Evolutionary conservation across 1,140 invertebrate genomes (phyloP), one percentile per base, ranked within the genome.

Genomic region (Drosophila arizonae): DNA sequence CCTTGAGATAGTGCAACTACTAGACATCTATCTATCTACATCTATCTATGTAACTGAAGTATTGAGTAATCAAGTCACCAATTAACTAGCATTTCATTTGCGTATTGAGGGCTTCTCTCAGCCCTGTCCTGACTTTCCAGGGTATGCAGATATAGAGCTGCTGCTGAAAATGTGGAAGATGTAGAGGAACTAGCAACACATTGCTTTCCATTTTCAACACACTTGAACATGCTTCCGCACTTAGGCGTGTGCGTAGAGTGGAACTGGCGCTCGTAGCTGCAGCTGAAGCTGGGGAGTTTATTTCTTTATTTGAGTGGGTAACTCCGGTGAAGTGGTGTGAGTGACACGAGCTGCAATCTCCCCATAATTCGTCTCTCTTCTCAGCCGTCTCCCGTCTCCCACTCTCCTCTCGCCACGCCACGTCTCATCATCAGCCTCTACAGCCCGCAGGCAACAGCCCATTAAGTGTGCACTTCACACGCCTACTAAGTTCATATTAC

Each of bases 161-260:
- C 50, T 13, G 46, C n/a, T 21, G 13, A 54, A 13, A 2, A 39
- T n/a, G 63, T 33, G 24, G n/a, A 45, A 24, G 55, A 54, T 6
- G 45, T 3, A 4, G 54, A 24, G 13, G 21, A 74, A 73, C 64
- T 69, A 71, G 71, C 78, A 79, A 86, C 81, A 86, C 81, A 87
- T 87, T 86, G 84, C 79, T 87, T 79, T 88, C 84, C 85, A 87
- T 87, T 87, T 86, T 69, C 82, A 82, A 69, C 79, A 87, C 82
- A 87, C 84, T 87, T 87, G 79, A 87, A 87, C 82, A 88, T 87
- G 82, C 76, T 82, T 87, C 79, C 84, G 84, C 84, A 88, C 84
- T 88, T 87, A 87, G 84, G 70, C 79, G 84, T 77, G 68, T 79
- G 72, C 70, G 82, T 82, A 46, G 64, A 62, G 64, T 61, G 64